Percentiles rank a stretch among this genome's conserved stretches.
phyloP scores from a whole-genome alignment of 1,140 invertebrate species.

The Stratiolaelaps scimitus region DNA sequence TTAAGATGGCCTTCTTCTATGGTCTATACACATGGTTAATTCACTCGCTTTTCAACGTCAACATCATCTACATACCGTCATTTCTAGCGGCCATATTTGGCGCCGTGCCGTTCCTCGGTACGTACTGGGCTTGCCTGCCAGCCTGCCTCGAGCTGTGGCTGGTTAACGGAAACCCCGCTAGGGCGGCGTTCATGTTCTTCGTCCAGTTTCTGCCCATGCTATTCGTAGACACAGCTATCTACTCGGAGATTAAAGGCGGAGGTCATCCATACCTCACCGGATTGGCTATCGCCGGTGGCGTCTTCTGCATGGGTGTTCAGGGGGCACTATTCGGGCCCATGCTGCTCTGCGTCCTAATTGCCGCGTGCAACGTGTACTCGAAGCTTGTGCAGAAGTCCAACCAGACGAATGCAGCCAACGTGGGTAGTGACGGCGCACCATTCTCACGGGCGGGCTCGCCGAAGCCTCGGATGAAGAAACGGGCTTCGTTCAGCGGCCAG shows the following conservation, averaged over 20 bases:
- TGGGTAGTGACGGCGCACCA: too few species aligned
- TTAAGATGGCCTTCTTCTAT: conserved; percentile 94
- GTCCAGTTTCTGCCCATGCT: conserved; percentile 79
- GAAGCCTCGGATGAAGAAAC: conserved; percentile 19
- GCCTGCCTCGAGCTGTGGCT: conserved; percentile 87
- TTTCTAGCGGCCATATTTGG: conserved; percentile 81
- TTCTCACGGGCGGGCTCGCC: neutral
- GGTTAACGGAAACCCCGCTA: conserved; percentile 60
- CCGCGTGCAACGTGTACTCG: conserved; percentile 58
- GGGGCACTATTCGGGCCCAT: conserved; percentile 92
- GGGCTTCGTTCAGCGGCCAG: conserved; percentile 23
- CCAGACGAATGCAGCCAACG: neutral
- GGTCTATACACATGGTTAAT: conserved; percentile 95
- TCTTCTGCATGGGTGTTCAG: conserved; percentile 89
- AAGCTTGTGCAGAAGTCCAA: conserved; percentile 32
- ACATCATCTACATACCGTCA: conserved; percentile 81
- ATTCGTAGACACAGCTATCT: conserved; percentile 81
- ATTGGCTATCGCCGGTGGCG: conserved; percentile 90
- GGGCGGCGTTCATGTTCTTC: conserved; percentile 59
- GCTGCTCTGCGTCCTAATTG: conserved; percentile 70
- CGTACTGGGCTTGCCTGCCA: conserved; percentile 85
- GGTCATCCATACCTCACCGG: conserved; percentile 98
- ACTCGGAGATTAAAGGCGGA: conserved; percentile 89
- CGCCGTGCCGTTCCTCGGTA: conserved; percentile 80
- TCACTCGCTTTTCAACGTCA: conserved; percentile 80